These are phyloP conservation scores for Eupithecia subfuscata DNA, from an alignment of 2,888 invertebrate species.

Conservation along the genomic window DNA sequence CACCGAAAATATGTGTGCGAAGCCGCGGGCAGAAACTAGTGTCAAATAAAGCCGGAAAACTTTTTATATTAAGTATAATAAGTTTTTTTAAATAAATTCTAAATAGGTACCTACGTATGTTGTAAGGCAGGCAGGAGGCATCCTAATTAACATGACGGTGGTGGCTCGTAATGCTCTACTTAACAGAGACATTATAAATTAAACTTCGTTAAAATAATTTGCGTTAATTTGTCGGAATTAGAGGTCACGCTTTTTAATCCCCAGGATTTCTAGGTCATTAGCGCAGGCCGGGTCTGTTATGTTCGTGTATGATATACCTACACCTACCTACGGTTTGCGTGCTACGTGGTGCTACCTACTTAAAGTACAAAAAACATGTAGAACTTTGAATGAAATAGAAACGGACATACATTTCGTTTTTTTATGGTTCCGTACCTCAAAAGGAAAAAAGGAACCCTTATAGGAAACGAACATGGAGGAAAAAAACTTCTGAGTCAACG, in stretches of 20 bases:
- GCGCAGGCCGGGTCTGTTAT: no score
- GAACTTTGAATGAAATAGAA: no score
- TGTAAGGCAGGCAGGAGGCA: background rate
- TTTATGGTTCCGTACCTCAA: no score
- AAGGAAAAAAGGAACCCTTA: no score
- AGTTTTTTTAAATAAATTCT: background rate
- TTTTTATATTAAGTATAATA: background rate
- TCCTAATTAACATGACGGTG: background rate
- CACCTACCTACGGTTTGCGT: background rate
- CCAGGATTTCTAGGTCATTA: background rate
- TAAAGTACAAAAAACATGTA: background rate
- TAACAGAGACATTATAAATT: conserved; percentile 1
- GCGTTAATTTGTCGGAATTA: background rate
- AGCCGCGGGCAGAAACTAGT: no score
- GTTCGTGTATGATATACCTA: no score
- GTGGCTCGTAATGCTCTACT: background rate
- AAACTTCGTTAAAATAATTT: background rate
- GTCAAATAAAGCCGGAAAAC: background rate
- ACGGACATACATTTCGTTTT: no score
- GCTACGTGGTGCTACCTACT: no score
- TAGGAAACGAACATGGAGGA: no score
- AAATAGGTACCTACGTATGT: no score
- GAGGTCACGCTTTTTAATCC: conserved; percentile 4
- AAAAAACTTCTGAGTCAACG: no score
- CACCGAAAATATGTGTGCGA: no score